Evolutionary conservation across 2,888 invertebrate species (phyloP), one percentile per base, ranked within the genome.

Genomic region (Perdita meconis): DNA sequence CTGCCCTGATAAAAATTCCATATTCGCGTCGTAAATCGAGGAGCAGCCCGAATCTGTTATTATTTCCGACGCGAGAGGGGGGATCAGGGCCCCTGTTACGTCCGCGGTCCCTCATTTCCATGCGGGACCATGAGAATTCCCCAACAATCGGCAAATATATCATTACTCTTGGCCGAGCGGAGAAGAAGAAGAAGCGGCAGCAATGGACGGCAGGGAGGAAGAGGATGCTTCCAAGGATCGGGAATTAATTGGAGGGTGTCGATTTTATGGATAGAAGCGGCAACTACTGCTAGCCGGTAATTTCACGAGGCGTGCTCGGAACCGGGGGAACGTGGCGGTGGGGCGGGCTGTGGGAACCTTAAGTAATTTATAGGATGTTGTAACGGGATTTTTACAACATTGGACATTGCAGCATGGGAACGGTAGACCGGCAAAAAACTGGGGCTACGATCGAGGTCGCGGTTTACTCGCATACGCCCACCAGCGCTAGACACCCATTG

Each of bases 361-460:
- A 73, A 83, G 88, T 88, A 89, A 89, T 89, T 89, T 89, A 89
- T 88, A 86, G 85, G 86, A 87, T 82, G 86, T 87, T 84, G 87
- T 86, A 85, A 86, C 80, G 79, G 86, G 75, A 89, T 89, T 89
- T 89, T 89, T 89, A 86, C 82, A 80, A 85, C 81, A 84, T 85
- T 87, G 85, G 88, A 89, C 88, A 84, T 83, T 71, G 83, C 87
- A 71, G 84, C 88, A 86, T 89, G 89, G 86, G 89, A 89, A 89
- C 88, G 85, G 87, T 82, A 81, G 86, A 79, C 85, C 76, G 81
- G 85, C 86, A 87, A 89, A 88, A 88, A 89, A 88, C 85, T 87
- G 84, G 87, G 82, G 80, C 88, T 88, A 78, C 84, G 85, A 88
- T 89, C 86, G 86, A 87, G 87, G 84, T 87, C 87, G 88, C 84